Percentiles rank a stretch among this genome's conserved stretches.
These are phyloP conservation scores for Trichonephila inaurata DNA, from an alignment of 1,140 invertebrate species.

Conservation along the genomic window DNA sequence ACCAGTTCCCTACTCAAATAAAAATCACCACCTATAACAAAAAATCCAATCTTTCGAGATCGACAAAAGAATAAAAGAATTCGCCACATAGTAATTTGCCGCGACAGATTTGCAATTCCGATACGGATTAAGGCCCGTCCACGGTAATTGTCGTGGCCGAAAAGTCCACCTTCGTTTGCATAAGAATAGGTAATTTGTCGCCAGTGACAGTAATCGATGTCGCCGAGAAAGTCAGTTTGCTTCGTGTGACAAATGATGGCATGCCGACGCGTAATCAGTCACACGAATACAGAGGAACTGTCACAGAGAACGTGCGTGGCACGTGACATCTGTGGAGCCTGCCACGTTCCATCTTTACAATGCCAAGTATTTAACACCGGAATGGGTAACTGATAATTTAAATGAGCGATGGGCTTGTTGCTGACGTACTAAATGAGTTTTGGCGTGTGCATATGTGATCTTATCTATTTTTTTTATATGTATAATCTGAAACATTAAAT, in stretches of 20 bases:
- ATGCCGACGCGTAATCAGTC: constrained; percentile 60
- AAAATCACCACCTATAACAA: neutral
- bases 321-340: neutral
- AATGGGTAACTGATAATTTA: constrained; percentile 17
- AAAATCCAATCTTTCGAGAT: neutral
- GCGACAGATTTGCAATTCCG: constrained; percentile 12
- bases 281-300: neutral
- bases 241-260: constrained; percentile 55
- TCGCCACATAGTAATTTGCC: neutral
- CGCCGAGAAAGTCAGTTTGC: constrained; percentile 14
- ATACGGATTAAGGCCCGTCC: neutral
- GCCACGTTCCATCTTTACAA: neutral
- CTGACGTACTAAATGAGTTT: neutral
- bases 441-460: too few species aligned
- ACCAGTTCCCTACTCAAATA: neutral
- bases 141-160: neutral
- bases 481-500: too few species aligned
- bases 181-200: constrained; percentile 73
- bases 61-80: neutral
- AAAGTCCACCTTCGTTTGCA: constrained; percentile 51
- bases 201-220: constrained; percentile 62
- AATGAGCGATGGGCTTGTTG: neutral
- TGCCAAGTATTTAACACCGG: neutral
- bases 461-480: too few species aligned
- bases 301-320: neutral